Evolutionary conservation across 2,888 invertebrate species (phyloP).

Genomic region (Ecliptopera silaceata): DNA sequence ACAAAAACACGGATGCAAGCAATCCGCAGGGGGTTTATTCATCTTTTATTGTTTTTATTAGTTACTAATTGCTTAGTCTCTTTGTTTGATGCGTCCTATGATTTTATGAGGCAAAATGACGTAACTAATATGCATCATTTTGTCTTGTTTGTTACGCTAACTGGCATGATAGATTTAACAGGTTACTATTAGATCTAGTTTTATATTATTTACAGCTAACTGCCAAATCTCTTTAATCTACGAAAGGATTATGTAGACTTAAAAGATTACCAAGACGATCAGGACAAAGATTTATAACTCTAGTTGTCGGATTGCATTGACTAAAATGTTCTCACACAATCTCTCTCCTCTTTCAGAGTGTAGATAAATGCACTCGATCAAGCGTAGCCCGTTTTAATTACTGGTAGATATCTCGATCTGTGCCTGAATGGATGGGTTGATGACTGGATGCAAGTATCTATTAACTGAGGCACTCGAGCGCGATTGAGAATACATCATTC

Average conservation of each 20-base stretch:
- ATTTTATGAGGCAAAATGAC: constrained; percentile 3
- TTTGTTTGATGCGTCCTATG: constrained; percentile 5
- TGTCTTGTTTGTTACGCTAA: too few relatives aligned
- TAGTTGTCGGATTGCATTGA: too few relatives aligned
- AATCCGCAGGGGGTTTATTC: constrained; percentile 36
- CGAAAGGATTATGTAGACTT: too few relatives aligned
- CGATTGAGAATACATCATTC: constrained; percentile 49
- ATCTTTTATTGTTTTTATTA: constrained; percentile 30
- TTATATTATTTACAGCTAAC: too few relatives aligned
- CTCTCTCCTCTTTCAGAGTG: constrained; percentile 1
- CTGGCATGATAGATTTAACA: too few relatives aligned
- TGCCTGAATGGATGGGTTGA: constrained; percentile 28
- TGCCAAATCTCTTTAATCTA: too few relatives aligned
- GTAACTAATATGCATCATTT: background rate
- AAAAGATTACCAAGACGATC: background rate
- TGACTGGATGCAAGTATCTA: constrained; percentile 45
- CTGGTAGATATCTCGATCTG: constrained; percentile 50
- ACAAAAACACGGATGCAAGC: constrained; percentile 70
- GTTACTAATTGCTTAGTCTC: constrained; percentile 23
- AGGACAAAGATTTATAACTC: too few relatives aligned
- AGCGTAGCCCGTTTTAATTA: constrained; percentile 51
- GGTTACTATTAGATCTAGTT: too few relatives aligned
- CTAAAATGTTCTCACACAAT: background rate
- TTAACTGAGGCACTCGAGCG: constrained; percentile 52
- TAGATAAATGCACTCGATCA: constrained; percentile 12